These are phyloP conservation scores for Saturnia pavonia DNA, from an alignment of 2,888 invertebrate species.

Conservation along the genomic window DNA sequence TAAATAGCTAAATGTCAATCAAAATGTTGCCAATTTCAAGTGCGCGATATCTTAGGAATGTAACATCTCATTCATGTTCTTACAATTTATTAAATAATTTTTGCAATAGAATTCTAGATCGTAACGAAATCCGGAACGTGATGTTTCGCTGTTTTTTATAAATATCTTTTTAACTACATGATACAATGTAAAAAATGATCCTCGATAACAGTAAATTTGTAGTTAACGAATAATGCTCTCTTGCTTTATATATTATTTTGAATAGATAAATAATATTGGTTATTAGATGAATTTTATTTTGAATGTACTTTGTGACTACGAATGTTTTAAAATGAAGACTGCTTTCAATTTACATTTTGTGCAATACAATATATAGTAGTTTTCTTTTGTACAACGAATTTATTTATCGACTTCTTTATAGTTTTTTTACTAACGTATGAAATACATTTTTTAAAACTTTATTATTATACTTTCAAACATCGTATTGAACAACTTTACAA, in stretches of 20 bases:
- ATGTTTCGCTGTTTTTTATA: neutral
- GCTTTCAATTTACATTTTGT: neutral
- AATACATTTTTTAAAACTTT: no score
- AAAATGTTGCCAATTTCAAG: neutral
- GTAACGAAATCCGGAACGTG: constrained; percentile 3
- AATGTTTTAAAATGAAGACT: neutral
- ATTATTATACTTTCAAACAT: neutral
- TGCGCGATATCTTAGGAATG: neutral
- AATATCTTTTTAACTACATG: neutral
- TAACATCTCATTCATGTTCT: neutral
- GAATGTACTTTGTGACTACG: neutral
- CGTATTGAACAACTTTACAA: neutral
- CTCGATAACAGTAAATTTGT: neutral
- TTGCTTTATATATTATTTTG: constrained; percentile 7
- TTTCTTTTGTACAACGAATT: neutral
- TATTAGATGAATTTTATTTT: neutral
- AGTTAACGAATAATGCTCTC: neutral
- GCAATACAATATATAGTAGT: neutral
- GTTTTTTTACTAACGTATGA: no score
- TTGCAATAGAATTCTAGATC: neutral
- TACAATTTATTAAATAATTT: neutral
- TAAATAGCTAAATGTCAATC: neutral
- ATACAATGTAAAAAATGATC: constrained; percentile 4
- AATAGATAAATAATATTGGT: neutral
- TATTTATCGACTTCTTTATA: neutral